Evolutionary conservation across 2,113 vertebrate species (phyloP), one percentile per base, ranked within the genome.

Genomic region (Irena cyanogastra): DNA sequence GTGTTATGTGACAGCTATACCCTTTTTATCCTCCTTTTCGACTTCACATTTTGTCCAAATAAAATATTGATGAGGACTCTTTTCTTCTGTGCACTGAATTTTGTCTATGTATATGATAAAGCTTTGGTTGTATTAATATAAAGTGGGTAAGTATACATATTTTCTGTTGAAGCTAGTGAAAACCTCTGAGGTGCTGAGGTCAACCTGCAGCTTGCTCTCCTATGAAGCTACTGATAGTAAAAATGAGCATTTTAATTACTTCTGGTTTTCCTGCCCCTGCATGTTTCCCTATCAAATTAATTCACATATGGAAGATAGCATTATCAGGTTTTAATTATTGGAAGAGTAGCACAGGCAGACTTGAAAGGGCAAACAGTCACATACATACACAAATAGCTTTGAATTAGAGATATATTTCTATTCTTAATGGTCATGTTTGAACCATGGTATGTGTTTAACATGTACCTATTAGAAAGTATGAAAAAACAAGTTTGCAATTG

Each of bases 191-290:
- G 20, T 93, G 53, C 69, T 57, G 61, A 89, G 77, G 66, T 86
- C 66, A 94, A 30, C 11, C 13, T 80, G 19, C 39, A 39, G 39
- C 50, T 69, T 59, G 42, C 82, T 85, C 30, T 96, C 78, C 78
- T 75, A 75, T 78, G 24, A 56, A 92, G 75, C 9, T 68, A 70
- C 75, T 93, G 93, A 90, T 77, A 94, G 65, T 78, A 88, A 88
- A 95, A 96, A 81, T 71, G 20, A 90, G 18, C 13, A 49, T 83
- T 95, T 88, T 93, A 90, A 94, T 97, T 96, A 68, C 79, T 90
- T 90, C 82, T 92, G 54, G 35, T 80, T 74, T 93, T 90, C 63
- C 35, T 95, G 85, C 16, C 79, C 35, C 49, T 90, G 71, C 75
- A 66, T 66, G 66, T 91, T 77, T 75, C 16, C 42, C 18, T 88